Percentiles rank a stretch among this genome's conserved stretches.
Evolutionary conservation across 2,888 invertebrate species (phyloP).

Genomic region (Pollenia amentaria): DNA sequence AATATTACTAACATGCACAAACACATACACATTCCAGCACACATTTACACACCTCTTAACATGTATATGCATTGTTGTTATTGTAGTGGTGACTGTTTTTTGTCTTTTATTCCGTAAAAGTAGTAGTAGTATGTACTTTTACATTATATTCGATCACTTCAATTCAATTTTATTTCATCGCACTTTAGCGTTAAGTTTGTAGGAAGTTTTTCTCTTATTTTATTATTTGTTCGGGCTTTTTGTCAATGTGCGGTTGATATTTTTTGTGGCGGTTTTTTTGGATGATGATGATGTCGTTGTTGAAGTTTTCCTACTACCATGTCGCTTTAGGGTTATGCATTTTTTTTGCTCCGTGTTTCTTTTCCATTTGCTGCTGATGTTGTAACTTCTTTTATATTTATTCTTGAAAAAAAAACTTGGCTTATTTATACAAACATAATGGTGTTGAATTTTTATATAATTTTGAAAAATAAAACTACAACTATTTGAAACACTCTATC

Average conservation of each 20-base stretch:
- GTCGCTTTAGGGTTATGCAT: slow-evolving; percentile 39
- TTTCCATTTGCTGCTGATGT: slow-evolving; percentile 10
- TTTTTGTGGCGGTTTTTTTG: slow-evolving; percentile 6
- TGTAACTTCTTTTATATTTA: slow-evolving; percentile 49
- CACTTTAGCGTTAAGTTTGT: slow-evolving; percentile 67
- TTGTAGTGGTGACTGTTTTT: slow-evolving; percentile 3
- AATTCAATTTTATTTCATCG: slow-evolving; percentile 73
- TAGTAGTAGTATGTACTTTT: slow-evolving; percentile 32
- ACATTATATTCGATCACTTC: slow-evolving; percentile 72
- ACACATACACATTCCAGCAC: background rate
- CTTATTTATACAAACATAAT: slow-evolving; percentile 43
- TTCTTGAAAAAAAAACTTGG: slow-evolving; percentile 22
- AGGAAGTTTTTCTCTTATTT: slow-evolving; percentile 49
- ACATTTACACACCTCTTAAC: background rate
- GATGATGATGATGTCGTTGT: slow-evolving; percentile 10
- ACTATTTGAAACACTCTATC: no score
- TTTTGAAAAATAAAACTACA: slow-evolving; percentile 4
- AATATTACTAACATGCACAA: slow-evolving; percentile 13
- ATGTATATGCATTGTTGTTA: background rate
- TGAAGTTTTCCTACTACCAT: slow-evolving; percentile 8
- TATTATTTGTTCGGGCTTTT: slow-evolving; percentile 18
- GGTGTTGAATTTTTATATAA: slow-evolving; percentile 38
- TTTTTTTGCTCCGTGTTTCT: slow-evolving; percentile 15
- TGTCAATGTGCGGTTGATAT: background rate
- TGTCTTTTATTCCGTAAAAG: background rate